Evolutionary conservation across 2,113 vertebrate species (phyloP).

Genomic region (Pomatostomus ruficeps): DNA sequence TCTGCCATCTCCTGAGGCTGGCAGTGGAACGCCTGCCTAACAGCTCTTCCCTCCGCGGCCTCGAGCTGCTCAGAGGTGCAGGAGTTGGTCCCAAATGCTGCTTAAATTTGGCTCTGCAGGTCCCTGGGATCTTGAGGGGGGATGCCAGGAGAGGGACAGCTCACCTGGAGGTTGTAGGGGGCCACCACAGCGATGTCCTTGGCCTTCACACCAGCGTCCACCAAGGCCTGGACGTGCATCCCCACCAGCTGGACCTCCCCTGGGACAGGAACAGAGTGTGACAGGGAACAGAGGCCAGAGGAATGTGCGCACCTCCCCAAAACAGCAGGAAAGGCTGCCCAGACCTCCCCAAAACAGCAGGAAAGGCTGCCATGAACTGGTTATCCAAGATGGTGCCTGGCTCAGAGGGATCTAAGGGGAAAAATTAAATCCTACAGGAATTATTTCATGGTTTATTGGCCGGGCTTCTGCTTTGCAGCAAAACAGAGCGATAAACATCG

Average conservation of each 20-base stretch:
- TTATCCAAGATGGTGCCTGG: neutral
- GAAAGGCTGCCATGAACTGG: neutral
- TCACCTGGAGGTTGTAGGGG: slow-evolving; percentile 94
- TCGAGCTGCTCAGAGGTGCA: neutral
- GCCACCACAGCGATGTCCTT: slow-evolving; percentile 88
- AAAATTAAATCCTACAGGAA: neutral
- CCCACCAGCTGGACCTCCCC: slow-evolving; percentile 89
- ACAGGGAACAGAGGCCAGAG: neutral
- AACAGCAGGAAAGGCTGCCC: neutral
- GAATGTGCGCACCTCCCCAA: neutral
- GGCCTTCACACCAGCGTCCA: slow-evolving; percentile 82
- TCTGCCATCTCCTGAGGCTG: neutral
- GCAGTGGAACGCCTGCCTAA: neutral
- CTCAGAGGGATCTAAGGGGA: neutral
- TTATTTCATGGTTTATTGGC: neutral
- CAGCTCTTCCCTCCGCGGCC: neutral
- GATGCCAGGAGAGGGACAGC: neutral
- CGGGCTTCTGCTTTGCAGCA: neutral
- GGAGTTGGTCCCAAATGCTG: neutral
- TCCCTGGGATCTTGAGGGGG: neutral
- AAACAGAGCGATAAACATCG: neutral
- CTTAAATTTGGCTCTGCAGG: neutral
- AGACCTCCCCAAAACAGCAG: neutral
- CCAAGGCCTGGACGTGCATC: slow-evolving; percentile 84
- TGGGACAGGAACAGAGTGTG: slow-evolving; percentile 35